Conservation (phyloP, 2,113 vertebrate species). For the Bos indicus region DNA sequence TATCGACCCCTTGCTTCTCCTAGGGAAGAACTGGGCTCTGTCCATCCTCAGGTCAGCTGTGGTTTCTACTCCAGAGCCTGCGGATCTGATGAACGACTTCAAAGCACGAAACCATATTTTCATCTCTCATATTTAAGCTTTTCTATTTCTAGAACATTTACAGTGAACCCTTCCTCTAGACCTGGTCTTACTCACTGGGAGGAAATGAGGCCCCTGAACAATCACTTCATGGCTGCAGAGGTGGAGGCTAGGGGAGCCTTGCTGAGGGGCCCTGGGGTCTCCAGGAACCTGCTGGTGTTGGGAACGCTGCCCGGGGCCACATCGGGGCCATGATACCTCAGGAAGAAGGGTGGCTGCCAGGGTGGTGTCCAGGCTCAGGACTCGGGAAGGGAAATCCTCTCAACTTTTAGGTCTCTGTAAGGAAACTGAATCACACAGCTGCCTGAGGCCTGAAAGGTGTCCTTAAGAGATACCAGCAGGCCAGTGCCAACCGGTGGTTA, state of each 20-base stretch:
- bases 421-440: background rate
- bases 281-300: background rate
- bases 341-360: background rate
- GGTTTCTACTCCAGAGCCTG: background rate
- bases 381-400: accelerated
- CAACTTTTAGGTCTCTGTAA: background rate
- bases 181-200: background rate
- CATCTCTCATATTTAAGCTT: background rate
- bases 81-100: background rate
- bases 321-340: accelerated
- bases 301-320: background rate
- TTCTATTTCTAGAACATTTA: background rate
- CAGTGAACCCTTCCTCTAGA: background rate
- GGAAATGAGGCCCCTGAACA: background rate
- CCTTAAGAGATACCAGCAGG: background rate
- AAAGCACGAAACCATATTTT: background rate
- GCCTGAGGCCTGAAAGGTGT: background rate
- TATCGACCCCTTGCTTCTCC: background rate
- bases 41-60: background rate
- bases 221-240: background rate
- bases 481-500: accelerated
- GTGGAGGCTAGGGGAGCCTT: background rate
- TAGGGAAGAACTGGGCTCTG: accelerated
- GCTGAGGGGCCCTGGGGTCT: accelerated
- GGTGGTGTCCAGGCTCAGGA: background rate